Evolutionary conservation across 2,888 invertebrate species (phyloP).

Genomic region (Sericinus montela): DNA sequence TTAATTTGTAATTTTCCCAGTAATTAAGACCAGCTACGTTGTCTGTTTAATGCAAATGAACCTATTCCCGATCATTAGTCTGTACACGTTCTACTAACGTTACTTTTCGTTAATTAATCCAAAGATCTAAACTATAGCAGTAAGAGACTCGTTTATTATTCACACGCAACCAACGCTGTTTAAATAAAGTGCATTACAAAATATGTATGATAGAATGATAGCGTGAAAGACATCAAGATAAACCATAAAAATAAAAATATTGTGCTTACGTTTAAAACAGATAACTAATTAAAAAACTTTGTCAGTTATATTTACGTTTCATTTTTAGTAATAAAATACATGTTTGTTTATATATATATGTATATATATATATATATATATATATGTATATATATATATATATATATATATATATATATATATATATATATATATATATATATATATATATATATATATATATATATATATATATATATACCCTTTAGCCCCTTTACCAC

Average conservation of each 20-base stretch:
- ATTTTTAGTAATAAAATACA: no score
- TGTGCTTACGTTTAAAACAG: no score
- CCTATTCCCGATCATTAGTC: constrained; percentile 74
- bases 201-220: constrained; percentile 17
- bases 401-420: no score
- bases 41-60: constrained; percentile 77
- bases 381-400: no score
- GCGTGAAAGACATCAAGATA: constrained; percentile 13
- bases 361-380: no score
- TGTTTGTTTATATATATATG: no score
- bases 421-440: no score
- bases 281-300: neutral
- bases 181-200: constrained; percentile 30
- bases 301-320: no score
- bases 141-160: constrained; percentile 49
- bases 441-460: no score
- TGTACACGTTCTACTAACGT: constrained; percentile 67
- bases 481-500: no score
- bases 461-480: no score
- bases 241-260: neutral
- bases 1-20: constrained; percentile 75
- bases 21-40: constrained; percentile 67
- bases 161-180: constrained; percentile 44
- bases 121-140: constrained; percentile 50
- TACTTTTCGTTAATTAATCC: constrained; percentile 75